Evolutionary conservation across 2,888 invertebrate species (phyloP).

Genomic region (Epinotia ramella): DNA sequence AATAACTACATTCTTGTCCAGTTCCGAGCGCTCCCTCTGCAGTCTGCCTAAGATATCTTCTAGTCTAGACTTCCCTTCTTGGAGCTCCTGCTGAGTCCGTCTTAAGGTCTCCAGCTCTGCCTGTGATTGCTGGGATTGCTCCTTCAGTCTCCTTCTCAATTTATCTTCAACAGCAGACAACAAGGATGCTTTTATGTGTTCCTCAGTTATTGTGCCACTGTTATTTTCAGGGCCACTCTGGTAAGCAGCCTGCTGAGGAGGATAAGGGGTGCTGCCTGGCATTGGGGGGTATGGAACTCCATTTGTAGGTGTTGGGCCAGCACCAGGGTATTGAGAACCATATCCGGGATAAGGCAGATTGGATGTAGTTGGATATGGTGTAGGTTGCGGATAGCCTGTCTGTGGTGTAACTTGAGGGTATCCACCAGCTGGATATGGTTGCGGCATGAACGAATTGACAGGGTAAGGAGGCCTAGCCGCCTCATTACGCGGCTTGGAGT

Average conservation of each 20-base stretch:
- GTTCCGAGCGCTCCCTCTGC: slow-evolving; percentile 91
- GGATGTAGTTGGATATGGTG: slow-evolving; percentile 76
- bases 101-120: slow-evolving; percentile 96
- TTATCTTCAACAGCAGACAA: slow-evolving; percentile 98
- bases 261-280: slow-evolving; percentile 64
- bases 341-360: slow-evolving; percentile 83
- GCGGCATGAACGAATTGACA: slow-evolving; percentile 75
- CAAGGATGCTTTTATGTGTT: slow-evolving; percentile 97
- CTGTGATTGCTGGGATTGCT: slow-evolving; percentile 95
- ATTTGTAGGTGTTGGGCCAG: slow-evolving; percentile 56
- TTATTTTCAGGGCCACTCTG: slow-evolving; percentile 72
- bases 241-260: slow-evolving; percentile 60
- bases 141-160: slow-evolving; percentile 92
- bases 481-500: slow-evolving; percentile 88
- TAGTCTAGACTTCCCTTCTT: slow-evolving; percentile 92
- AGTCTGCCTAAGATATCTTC: slow-evolving; percentile 91
- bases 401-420: slow-evolving; percentile 67
- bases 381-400: slow-evolving; percentile 69
- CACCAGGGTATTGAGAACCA: slow-evolving; percentile 73
- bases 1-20: slow-evolving; percentile 93
- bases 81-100: slow-evolving; percentile 94
- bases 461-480: slow-evolving; percentile 86
- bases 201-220: slow-evolving; percentile 95
- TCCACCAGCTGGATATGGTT: slow-evolving; percentile 74
- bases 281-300: slow-evolving; percentile 65